Percentiles rank a stretch among this genome's conserved stretches.
phyloP scores from a whole-genome alignment of 2,113 vertebrate genomes.

The Protobothrops flavoviridis region DNA sequence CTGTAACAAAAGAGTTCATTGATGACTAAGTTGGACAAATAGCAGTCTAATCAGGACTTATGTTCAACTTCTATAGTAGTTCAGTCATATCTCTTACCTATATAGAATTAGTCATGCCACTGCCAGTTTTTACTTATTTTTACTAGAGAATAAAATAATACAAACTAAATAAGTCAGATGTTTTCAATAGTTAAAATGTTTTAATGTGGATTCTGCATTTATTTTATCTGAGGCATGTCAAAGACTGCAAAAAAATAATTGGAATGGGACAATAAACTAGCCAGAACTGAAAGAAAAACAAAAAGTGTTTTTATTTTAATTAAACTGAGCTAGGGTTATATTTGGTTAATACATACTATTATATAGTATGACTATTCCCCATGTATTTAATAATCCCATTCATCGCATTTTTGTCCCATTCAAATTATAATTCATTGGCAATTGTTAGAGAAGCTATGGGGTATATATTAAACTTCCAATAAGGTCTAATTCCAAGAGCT shows the following conservation, averaged over 20 bases:
- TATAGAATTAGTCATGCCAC: neutral
- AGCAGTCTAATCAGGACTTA: neutral
- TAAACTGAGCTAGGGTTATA: neutral
- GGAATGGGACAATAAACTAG: too few species aligned
- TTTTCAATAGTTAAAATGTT: neutral
- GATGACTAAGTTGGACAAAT: neutral
- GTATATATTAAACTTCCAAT: neutral
- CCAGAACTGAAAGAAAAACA: too few species aligned
- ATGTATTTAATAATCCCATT: neutral
- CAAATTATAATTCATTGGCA: neutral
- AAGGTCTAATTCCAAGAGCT: neutral
- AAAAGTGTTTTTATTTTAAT: neutral
- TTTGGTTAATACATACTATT: neutral
- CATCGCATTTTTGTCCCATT: neutral
- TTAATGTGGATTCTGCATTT: neutral
- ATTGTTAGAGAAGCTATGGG: neutral
- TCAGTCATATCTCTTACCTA: neutral
- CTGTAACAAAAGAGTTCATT: neutral
- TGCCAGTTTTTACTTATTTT: neutral
- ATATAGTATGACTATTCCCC: neutral
- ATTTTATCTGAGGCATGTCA: neutral
- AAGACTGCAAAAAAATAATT: too few species aligned
- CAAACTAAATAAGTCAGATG: neutral
- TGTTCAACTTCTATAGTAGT: neutral
- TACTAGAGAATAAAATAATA: neutral